Evolutionary conservation across 2,797 vertebrate genomes (phyloP).

Genomic region (Acanthornis magna): DNA sequence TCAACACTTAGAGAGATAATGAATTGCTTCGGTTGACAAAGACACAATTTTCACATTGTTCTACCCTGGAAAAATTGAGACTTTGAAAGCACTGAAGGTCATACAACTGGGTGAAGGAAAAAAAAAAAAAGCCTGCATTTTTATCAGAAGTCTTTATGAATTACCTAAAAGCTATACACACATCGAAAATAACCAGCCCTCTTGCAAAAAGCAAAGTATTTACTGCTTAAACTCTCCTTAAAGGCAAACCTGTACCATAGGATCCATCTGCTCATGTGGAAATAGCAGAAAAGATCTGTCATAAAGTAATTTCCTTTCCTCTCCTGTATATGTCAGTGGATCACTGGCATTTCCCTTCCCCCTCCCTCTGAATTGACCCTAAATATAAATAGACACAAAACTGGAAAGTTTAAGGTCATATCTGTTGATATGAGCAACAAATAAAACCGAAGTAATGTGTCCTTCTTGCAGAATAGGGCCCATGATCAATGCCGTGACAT

Average conservation of each 20-base stretch:
- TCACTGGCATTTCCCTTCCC: not conserved
- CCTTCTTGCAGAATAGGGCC: not conserved
- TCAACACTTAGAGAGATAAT: not conserved
- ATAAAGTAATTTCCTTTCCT: slow-evolving; percentile 12
- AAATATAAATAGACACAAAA: not conserved
- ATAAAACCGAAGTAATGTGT: not conserved
- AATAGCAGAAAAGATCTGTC: slow-evolving; percentile 22
- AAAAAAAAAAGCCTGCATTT: not conserved
- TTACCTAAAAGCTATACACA: not conserved
- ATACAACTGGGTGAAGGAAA: not conserved
- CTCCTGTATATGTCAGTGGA: slow-evolving; percentile 1
- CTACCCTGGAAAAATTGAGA: not conserved
- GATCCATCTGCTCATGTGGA: not conserved
- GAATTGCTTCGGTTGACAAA: not conserved
- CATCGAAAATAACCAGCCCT: not conserved
- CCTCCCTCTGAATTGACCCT: not conserved
- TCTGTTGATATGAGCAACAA: not conserved
- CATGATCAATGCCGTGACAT: not conserved
- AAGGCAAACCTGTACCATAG: not conserved
- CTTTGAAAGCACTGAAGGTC: not conserved
- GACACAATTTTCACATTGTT: not conserved
- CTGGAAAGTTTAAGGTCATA: not conserved
- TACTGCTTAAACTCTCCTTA: not conserved
- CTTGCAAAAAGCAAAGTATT: not conserved
- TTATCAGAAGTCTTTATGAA: not conserved